These are phyloP conservation scores for Lagopus muta DNA, from an alignment of 2,113 vertebrate genomes.

Conservation along the genomic window DNA sequence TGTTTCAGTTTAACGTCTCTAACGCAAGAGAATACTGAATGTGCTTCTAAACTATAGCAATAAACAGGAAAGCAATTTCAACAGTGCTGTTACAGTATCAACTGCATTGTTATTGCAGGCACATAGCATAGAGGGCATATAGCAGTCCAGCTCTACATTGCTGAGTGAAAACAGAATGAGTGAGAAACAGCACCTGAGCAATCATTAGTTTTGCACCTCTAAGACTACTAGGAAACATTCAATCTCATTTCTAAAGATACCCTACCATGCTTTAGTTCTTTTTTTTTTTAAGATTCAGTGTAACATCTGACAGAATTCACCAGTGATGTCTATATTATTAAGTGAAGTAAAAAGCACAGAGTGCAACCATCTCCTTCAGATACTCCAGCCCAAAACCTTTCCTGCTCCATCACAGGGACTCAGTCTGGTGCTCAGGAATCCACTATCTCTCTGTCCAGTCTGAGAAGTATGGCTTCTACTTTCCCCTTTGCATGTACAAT, in stretches of 20 bases:
- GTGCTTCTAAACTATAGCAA: constrained; percentile 45
- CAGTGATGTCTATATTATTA: not conserved
- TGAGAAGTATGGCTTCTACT: not conserved
- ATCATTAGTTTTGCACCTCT: not conserved
- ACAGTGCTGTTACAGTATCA: not conserved
- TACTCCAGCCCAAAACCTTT: not conserved
- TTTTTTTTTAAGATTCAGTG: not conserved
- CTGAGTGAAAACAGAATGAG: constrained; percentile 8
- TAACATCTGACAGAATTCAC: not conserved
- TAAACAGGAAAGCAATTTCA: constrained; percentile 50
- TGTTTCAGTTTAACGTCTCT: constrained; percentile 23
- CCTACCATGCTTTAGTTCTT: not conserved
- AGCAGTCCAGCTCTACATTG: not conserved
- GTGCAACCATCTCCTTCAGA: not conserved
- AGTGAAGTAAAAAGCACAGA: not conserved
- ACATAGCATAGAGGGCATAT: not conserved
- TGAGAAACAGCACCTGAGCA: not conserved
- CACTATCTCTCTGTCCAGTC: not conserved
- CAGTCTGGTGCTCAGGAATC: not conserved
- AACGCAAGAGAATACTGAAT: constrained; percentile 52
- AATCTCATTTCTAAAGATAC: constrained; percentile 4
- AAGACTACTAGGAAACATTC: not conserved
- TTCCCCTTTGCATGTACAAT: not conserved
- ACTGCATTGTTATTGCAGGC: not conserved
- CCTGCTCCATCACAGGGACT: not conserved